Evolutionary conservation across 2,888 invertebrate genomes (phyloP).

Genomic region (Hipparchia semele): DNA sequence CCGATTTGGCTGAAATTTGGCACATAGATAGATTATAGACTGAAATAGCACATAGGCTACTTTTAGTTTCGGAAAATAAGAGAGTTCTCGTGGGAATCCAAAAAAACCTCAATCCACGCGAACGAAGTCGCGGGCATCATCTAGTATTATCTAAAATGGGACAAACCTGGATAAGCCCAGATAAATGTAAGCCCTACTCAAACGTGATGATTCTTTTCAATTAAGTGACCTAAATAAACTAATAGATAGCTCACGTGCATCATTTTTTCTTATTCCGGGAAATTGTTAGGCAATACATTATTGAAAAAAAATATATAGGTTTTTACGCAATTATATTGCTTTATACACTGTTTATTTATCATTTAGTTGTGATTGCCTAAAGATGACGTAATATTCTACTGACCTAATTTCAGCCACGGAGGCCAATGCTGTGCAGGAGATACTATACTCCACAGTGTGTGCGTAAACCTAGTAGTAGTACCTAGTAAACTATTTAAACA

Average conservation of each 20-base stretch:
- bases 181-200: conserved; percentile 4
- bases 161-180: neutral
- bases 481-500: no score
- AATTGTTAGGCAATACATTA: neutral
- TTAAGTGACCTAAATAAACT: conserved; percentile 19
- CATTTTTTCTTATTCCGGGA: conserved; percentile 17
- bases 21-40: no score
- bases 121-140: no score
- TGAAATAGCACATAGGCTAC: neutral
- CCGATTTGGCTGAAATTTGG: no score
- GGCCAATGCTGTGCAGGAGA: no score
- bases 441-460: no score
- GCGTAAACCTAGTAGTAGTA: no score
- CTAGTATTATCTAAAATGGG: neutral
- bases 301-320: neutral
- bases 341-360: no score
- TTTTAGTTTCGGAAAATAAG: neutral
- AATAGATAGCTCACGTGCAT: conserved; percentile 23
- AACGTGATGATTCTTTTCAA: conserved; percentile 20
- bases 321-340: conserved; percentile 1
- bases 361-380: no score
- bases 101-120: neutral
- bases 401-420: no score
- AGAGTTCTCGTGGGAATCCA: neutral
- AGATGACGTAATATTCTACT: no score